Evolutionary conservation across 2,888 invertebrate genomes (phyloP).

Genomic region (Anoplius nigerrimus): DNA sequence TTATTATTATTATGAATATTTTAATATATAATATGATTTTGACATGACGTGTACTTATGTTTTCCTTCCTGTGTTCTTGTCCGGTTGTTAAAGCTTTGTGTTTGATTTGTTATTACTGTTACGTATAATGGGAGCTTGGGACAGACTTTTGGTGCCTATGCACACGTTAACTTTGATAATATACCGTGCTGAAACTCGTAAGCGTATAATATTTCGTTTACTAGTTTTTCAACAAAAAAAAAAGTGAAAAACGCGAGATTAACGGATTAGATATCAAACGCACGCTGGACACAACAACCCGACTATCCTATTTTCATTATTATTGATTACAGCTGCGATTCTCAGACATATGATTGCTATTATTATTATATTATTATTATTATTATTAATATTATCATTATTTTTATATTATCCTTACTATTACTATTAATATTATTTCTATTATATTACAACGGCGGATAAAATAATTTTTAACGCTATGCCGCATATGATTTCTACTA

Average conservation of each 20-base stretch:
- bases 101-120: conserved; percentile 51
- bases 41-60: conserved; percentile 70
- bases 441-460: conserved; percentile 48
- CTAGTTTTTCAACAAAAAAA: too few relatives aligned
- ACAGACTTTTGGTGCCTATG: conserved; percentile 6
- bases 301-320: conserved; percentile 49
- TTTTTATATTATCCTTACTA: conserved; percentile 22
- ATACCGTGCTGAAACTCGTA: not conserved
- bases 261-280: conserved; percentile 39
- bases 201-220: too few relatives aligned
- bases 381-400: conserved; percentile 47
- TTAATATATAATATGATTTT: conserved; percentile 75
- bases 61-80: conserved; percentile 66
- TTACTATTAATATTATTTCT: conserved; percentile 47
- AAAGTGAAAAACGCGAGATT: too few relatives aligned
- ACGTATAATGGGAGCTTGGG: too few relatives aligned
- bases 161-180: not conserved
- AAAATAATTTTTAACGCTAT: conserved; percentile 45
- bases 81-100: conserved; percentile 55
- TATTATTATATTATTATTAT: conserved; percentile 33
- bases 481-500: conserved; percentile 50
- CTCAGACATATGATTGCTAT: conserved; percentile 38
- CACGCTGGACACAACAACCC: conserved; percentile 37
- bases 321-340: conserved; percentile 11
- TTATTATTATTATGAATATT: conserved; percentile 72